Conservation (phyloP, 2,113 vertebrate species). For the Ranitomeya variabilis region DNA sequence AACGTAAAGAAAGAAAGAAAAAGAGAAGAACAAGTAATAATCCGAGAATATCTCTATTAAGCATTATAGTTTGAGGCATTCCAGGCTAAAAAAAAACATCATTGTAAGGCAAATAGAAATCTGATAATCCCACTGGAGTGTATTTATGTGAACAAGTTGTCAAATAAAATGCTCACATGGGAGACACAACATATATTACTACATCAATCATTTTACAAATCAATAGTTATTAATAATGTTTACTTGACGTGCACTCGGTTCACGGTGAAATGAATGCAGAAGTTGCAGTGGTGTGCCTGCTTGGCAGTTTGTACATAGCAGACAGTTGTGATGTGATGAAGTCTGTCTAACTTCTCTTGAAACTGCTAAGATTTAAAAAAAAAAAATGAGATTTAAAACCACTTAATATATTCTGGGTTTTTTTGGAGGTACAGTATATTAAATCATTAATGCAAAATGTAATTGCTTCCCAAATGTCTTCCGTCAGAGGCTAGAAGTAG, state of each 20-base stretch:
- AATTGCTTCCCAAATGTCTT: neutral
- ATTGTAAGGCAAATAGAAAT: slow-evolving; percentile 10
- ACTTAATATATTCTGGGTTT: neutral
- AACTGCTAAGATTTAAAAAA: slow-evolving; percentile 16
- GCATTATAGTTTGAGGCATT: neutral
- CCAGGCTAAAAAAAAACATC: neutral
- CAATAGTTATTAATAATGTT: slow-evolving; percentile 47
- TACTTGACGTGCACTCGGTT: slow-evolving; percentile 19
- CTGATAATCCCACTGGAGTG: neutral
- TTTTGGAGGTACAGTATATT: neutral
- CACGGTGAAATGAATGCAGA: slow-evolving; percentile 20
- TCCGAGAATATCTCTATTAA: neutral
- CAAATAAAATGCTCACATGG: slow-evolving; percentile 33
- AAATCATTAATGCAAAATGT: neutral
- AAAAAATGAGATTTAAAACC: neutral
- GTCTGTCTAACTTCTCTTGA: neutral
- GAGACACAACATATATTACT: slow-evolving; percentile 6
- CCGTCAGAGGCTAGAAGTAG: neutral
- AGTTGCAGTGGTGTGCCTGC: neutral
- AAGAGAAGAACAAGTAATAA: neutral
- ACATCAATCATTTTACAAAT: slow-evolving; percentile 41
- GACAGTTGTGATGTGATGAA: neutral
- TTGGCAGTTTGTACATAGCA: neutral
- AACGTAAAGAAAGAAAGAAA: neutral
- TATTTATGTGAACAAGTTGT: slow-evolving; percentile 18